A percentile compares a stretch with the other conserved stretches of the same genome.
Conservation (phyloP, 2,888 invertebrate species). For the Selenia dentaria region DNA sequence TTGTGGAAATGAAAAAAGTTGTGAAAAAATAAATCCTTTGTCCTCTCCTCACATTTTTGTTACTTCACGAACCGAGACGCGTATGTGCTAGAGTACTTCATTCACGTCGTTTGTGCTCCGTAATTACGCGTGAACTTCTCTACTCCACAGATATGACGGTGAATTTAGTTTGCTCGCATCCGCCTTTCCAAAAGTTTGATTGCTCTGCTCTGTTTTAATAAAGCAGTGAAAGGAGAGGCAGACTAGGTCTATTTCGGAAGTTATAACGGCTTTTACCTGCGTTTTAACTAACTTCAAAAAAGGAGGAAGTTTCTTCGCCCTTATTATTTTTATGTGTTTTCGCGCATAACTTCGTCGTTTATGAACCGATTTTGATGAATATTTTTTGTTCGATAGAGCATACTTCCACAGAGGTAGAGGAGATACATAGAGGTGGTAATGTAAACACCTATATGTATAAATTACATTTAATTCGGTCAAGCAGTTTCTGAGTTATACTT, state of each 20-base stretch:
- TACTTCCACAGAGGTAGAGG: too few species aligned
- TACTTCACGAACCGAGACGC: constrained; percentile 6
- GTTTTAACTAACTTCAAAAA: too few species aligned
- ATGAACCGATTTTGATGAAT: too few species aligned
- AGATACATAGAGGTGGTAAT: too few species aligned
- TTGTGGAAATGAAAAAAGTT: too few species aligned
- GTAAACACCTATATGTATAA: too few species aligned
- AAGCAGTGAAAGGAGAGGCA: background rate
- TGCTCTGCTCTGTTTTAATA: constrained; percentile 8
- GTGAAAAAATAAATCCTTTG: background rate
- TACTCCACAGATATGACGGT: constrained; percentile 2
- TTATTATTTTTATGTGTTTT: too few species aligned
- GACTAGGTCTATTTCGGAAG: background rate
- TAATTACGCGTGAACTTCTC: constrained; percentile 22
- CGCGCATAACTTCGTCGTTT: too few species aligned
- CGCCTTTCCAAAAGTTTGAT: constrained; percentile 12
- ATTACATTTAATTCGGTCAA: too few species aligned
- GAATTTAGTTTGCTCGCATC: constrained; percentile 4
- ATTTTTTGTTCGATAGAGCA: too few species aligned
- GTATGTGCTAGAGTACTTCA: constrained; percentile 1
- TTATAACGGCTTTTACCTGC: background rate
- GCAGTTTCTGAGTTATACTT: too few species aligned
- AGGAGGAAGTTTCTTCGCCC: too few species aligned
- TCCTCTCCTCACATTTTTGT: constrained; percentile 1
- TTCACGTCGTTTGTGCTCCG: constrained; percentile 9